Evolutionary conservation across 2,797 vertebrate genomes (phyloP), one percentile per base, ranked within the genome.

Genomic region (Artibeus jamaicensis): DNA sequence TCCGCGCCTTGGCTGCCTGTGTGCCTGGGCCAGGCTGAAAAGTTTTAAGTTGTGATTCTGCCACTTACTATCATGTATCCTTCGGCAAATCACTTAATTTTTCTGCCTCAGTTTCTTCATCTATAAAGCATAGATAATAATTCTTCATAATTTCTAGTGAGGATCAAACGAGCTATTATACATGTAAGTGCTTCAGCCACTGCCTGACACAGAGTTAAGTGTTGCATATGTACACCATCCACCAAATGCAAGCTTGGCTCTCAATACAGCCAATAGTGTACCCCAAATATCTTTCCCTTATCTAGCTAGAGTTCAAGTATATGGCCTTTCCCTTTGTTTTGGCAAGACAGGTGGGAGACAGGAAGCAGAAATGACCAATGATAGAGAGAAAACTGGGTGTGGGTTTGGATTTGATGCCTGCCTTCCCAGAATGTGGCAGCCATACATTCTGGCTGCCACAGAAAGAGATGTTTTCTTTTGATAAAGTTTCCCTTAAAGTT

Each of bases 401-500:
- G 55, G 81, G 81, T 94, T 92, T 95, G 71, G 46, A 24, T 90
- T 86, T 96, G 85, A 94, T 55, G 76, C 32, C 82, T 92, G 82
- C n/a, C 83, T 87, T 59, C 71, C 68, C 84, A 86, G 42, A 93
- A 94, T 94, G 74, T 95, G 44, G 87, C 73, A 70, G 50, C 77
- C 19, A 39, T 70, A 93, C 44, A 93, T 88, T 89, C 85, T 93
- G n/a, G n/a, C n/a, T n/a, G n/a, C n/a, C n/a, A n/a, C n/a, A 62
- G 83, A 59, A 86, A 74, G 73, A 96, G 77, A 95, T 95, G 57
- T 93, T 91, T 93, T 84, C 70, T 96, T 95, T 77, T 95, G 93
- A 95, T 93, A 91, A 97, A 94, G 71, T 96, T 96, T 95, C 55
- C 42, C 84, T 94, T 94, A 87, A 78, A 44, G 68, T 88, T 97